A percentile compares a stretch with the other conserved stretches of the same genome.
These are phyloP conservation scores for Andricus curvator DNA, from an alignment of 2,888 invertebrate species.

Conservation along the genomic window DNA sequence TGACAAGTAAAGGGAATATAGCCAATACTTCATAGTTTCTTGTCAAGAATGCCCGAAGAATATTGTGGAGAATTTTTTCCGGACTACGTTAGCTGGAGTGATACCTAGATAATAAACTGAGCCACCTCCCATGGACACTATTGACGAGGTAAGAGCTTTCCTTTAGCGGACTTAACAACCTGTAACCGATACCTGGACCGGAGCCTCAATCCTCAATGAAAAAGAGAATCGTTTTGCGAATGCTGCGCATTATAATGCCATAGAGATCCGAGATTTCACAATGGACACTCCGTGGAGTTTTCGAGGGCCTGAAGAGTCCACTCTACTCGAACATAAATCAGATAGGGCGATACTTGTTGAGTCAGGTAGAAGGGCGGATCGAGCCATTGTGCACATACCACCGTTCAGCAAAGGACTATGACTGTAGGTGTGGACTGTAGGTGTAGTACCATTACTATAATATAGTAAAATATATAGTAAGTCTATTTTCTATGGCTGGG, in stretches of 20 bases:
- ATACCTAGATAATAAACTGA: conserved; percentile 36
- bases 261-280: conserved; percentile 32
- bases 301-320: conserved; percentile 33
- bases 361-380: conserved; percentile 41
- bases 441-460: not conserved
- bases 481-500: not conserved
- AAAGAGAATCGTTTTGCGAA: conserved; percentile 39
- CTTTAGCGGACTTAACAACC: conserved; percentile 67
- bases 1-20: not conserved
- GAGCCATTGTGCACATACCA: conserved; percentile 28
- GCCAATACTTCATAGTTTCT: not conserved
- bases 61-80: conserved; percentile 38
- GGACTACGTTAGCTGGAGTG: conserved; percentile 27
- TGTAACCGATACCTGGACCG: conserved; percentile 72
- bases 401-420: conserved; percentile 31
- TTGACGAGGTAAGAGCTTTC: conserved; percentile 48
- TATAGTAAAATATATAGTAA: not conserved
- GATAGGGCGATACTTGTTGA: conserved; percentile 41
- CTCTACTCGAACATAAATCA: conserved; percentile 41
- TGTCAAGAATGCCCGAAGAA: conserved; percentile 17
- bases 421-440: not conserved
- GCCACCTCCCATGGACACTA: conserved; percentile 37
- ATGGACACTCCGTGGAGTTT: conserved; percentile 41
- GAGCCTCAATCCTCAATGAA: conserved; percentile 37
- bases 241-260: conserved; percentile 23